Conservation (phyloP, 2,797 vertebrate genomes). For the Trichosurus vulpecula region DNA sequence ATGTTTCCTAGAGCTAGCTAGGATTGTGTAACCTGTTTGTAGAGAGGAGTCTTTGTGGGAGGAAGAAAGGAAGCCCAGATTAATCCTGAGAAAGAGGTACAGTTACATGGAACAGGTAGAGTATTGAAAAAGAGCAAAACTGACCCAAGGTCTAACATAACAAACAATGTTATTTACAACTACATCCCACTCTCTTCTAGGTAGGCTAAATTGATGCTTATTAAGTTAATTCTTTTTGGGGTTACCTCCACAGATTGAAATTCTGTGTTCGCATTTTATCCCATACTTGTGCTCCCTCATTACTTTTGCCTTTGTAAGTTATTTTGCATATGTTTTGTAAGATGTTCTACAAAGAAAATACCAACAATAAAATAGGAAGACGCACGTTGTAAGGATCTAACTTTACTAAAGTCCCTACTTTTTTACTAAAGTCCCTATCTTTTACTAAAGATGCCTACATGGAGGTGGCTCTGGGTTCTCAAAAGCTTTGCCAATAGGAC, state of each 20-base stretch:
- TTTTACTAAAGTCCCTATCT: not conserved
- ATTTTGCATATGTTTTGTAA: not conserved
- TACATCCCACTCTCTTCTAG: not conserved
- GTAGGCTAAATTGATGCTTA: constrained; percentile 30
- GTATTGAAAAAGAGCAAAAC: constrained; percentile 7
- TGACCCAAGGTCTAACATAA: not conserved
- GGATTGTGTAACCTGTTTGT: constrained; percentile 9
- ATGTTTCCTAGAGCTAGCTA: not conserved
- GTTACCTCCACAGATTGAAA: too few relatives aligned
- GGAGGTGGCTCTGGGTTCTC: not conserved
- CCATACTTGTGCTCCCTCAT: too few relatives aligned
- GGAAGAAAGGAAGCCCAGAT: constrained; percentile 17
- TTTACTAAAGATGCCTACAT: not conserved
- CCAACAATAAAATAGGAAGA: not conserved
- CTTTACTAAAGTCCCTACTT: not conserved
- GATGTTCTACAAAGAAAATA: not conserved
- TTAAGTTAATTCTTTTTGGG: constrained; percentile 14
- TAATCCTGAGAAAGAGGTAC: constrained; percentile 11
- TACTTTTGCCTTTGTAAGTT: not conserved
- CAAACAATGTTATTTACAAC: constrained; percentile 14
- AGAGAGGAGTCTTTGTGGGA: not conserved
- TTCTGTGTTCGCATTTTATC: too few relatives aligned
- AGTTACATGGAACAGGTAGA: not conserved
- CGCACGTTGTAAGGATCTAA: not conserved
- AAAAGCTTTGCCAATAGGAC: not conserved